Conservation (phyloP, 2,113 vertebrate species). For the Paramormyrops kingsleyae region DNA sequence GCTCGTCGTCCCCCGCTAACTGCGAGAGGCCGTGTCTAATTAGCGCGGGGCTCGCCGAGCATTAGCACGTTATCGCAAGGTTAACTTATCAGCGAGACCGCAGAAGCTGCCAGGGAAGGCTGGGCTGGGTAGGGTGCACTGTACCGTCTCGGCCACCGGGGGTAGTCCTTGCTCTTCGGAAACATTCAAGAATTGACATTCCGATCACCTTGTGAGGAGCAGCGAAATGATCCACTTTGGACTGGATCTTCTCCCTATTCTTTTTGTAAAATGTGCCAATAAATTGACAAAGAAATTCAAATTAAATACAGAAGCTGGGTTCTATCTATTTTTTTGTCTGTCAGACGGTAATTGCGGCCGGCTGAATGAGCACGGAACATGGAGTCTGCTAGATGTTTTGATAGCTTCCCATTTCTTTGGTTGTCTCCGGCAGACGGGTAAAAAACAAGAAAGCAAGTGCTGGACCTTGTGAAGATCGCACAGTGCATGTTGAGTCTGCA, state of each 20-base stretch:
- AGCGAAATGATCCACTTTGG: background rate
- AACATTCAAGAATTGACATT: slow-evolving; percentile 25
- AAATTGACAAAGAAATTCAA: slow-evolving; percentile 3
- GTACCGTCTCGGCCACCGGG: slow-evolving; percentile 50
- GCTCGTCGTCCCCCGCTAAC: slow-evolving; percentile 63
- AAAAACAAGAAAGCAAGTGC: background rate
- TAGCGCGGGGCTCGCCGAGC: slow-evolving; percentile 64
- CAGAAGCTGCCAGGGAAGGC: slow-evolving; percentile 56
- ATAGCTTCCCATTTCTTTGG: background rate
- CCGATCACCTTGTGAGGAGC: slow-evolving; percentile 13
- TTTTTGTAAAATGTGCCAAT: background rate
- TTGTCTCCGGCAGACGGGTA: background rate
- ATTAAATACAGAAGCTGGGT: background rate
- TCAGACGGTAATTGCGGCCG: background rate
- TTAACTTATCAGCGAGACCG: slow-evolving; percentile 63
- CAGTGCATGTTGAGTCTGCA: background rate
- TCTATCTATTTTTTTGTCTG: background rate
- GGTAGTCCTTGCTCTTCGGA: slow-evolving; percentile 60
- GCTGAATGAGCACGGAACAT: background rate
- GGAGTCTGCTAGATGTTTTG: background rate
- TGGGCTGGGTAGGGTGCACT: slow-evolving; percentile 41
- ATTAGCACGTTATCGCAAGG: slow-evolving; percentile 69
- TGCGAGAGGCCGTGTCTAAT: slow-evolving; percentile 70
- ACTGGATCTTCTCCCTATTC: slow-evolving; percentile 10
- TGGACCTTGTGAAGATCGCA: background rate